Evolutionary conservation across 2,113 vertebrate species (phyloP).

Genomic region (Pimephales promelas): DNA sequence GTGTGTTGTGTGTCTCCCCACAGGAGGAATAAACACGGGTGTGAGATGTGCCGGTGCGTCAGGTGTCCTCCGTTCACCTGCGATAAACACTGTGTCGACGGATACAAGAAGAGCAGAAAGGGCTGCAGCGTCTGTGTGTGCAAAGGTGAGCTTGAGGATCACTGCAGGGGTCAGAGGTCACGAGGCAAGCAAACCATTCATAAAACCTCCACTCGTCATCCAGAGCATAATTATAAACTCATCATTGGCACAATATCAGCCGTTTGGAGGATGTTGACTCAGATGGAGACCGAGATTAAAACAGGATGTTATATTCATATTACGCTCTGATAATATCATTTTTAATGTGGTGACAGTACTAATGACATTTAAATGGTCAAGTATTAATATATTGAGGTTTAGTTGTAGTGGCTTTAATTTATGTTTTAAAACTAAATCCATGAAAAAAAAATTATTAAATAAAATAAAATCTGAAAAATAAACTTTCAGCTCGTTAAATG

Average conservation of each 20-base stretch:
- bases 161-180: not conserved
- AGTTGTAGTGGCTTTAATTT: not conserved
- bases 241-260: not conserved
- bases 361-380: not conserved
- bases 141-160: conserved; percentile 67
- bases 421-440: not conserved
- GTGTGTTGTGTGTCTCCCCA: not conserved
- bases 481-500: too few species aligned
- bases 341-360: too few species aligned
- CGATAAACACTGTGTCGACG: conserved; percentile 74
- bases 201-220: not conserved
- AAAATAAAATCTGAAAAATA: not conserved
- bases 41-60: conserved; percentile 83
- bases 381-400: not conserved
- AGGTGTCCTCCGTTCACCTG: conserved; percentile 81
- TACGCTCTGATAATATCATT: not conserved
- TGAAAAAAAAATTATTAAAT: not conserved
- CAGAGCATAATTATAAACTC: not conserved
- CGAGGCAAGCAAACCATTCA: not conserved
- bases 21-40: conserved; percentile 83
- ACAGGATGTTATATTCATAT: not conserved
- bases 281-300: not conserved
- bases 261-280: not conserved
- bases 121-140: conserved; percentile 80
- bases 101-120: conserved; percentile 77